These are phyloP conservation scores for Acanthurus tractus DNA, from an alignment of 2,797 vertebrate species.

Conservation along the genomic window DNA sequence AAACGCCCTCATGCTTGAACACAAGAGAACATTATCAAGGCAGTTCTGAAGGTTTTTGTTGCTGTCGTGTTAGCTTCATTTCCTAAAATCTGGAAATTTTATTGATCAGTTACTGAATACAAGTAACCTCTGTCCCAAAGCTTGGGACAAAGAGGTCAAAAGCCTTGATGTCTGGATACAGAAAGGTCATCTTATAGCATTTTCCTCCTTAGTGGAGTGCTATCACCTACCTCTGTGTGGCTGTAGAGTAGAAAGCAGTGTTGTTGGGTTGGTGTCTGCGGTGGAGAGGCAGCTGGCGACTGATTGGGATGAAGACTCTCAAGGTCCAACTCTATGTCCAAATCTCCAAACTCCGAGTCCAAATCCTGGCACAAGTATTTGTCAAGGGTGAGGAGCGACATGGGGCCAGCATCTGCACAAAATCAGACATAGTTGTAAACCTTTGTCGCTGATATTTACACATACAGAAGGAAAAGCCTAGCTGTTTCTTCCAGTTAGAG, in stretches of 20 bases:
- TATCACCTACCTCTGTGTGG: constrained; percentile 58
- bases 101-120: neutral
- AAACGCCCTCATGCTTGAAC: neutral
- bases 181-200: neutral
- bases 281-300: constrained; percentile 9
- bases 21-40: neutral
- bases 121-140: neutral
- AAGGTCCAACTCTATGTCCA: constrained; percentile 51
- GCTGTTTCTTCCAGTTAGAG: neutral
- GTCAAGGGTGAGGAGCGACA: constrained; percentile 9
- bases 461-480: neutral
- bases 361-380: constrained; percentile 30
- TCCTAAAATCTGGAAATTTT: neutral
- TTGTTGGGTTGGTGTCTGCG: constrained; percentile 9
- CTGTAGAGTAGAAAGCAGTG: constrained; percentile 26
- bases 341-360: constrained; percentile 46
- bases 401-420: constrained; percentile 26
- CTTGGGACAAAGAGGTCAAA: neutral
- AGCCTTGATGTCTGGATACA: neutral
- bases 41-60: neutral
- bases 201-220: neutral
- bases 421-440: constrained; percentile 1
- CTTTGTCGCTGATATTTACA: neutral
- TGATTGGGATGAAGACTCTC: constrained; percentile 46
- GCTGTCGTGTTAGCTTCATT: neutral